Conservation (phyloP, 2,113 vertebrate species). For the Pandion haliaetus region DNA sequence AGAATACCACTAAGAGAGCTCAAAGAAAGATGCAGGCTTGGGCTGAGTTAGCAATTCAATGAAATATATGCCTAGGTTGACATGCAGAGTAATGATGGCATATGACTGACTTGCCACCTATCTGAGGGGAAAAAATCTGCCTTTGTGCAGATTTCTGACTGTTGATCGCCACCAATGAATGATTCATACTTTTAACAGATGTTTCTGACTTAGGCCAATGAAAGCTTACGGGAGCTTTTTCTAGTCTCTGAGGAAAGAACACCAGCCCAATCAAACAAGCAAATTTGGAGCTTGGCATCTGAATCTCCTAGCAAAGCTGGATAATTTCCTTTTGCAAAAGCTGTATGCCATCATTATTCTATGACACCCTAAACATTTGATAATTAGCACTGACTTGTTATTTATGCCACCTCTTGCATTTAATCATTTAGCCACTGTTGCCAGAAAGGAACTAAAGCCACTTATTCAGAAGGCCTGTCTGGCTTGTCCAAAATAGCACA, state of each 20-base stretch:
- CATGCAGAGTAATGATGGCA: neutral
- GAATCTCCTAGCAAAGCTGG: neutral
- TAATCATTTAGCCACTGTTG: neutral
- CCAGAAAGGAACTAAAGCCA: neutral
- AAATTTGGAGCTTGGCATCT: neutral
- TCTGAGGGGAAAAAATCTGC: neutral
- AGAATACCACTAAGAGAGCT: neutral
- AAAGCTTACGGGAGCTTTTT: slow-evolving; percentile 39
- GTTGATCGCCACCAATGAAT: neutral
- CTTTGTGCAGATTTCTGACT: neutral
- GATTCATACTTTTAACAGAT: neutral
- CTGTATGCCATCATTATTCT: neutral
- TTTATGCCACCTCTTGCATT: neutral
- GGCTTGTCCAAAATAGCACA: neutral
- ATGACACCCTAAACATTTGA: neutral
- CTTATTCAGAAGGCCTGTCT: neutral
- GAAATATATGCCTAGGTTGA: neutral
- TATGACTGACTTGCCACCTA: neutral
- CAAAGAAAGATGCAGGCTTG: neutral
- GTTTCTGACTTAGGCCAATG: slow-evolving; percentile 37
- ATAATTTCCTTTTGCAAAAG: slow-evolving; percentile 25
- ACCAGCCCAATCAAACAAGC: slow-evolving; percentile 6
- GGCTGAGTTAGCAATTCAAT: neutral
- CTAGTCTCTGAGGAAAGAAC: neutral
- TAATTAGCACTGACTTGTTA: slow-evolving; percentile 13